Evolutionary conservation across 2,797 vertebrate species (phyloP).

Genomic region (Pangasius krempfi): DNA sequence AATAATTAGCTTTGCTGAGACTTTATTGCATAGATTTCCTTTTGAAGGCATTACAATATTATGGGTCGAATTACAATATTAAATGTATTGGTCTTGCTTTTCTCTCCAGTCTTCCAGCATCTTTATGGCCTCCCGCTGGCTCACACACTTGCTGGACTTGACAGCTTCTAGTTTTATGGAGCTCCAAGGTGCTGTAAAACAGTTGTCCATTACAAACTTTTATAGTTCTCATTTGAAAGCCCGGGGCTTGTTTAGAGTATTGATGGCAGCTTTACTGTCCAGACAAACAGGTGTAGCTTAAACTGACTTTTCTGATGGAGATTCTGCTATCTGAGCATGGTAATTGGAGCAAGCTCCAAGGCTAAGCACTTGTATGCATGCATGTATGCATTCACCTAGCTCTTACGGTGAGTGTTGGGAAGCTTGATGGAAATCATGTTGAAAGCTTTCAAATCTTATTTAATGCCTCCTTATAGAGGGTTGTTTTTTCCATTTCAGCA

Average conservation of each 20-base stretch:
- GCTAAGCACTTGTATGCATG: neutral
- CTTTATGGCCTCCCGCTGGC: slow-evolving; percentile 27
- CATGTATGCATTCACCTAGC: neutral
- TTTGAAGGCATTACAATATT: slow-evolving; percentile 22
- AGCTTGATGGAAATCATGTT: neutral
- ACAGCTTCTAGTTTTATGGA: slow-evolving; percentile 30
- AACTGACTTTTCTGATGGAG: neutral
- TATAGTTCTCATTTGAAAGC: slow-evolving; percentile 34
- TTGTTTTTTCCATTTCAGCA: neutral
- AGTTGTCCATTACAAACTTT: slow-evolving; percentile 40
- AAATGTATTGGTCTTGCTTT: neutral
- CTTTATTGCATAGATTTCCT: slow-evolving; percentile 31
- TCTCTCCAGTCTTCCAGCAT: slow-evolving; percentile 15
- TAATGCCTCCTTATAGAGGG: neutral
- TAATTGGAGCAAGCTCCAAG: neutral
- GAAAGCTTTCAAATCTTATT: neutral
- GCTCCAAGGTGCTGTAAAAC: slow-evolving; percentile 38
- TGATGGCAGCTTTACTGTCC: slow-evolving; percentile 24
- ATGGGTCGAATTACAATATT: slow-evolving; percentile 7
- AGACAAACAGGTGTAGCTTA: neutral
- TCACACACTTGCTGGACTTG: slow-evolving; percentile 12
- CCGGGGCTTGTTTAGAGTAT: slow-evolving; percentile 37
- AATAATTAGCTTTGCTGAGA: slow-evolving; percentile 47
- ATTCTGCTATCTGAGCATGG: neutral
- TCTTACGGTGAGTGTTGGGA: neutral